A percentile compares a stretch with the other conserved stretches of the same genome.
These are phyloP conservation scores for Caenorhabditis sinica DNA, from an alignment of 2,888 invertebrate genomes.

Conservation along the genomic window DNA sequence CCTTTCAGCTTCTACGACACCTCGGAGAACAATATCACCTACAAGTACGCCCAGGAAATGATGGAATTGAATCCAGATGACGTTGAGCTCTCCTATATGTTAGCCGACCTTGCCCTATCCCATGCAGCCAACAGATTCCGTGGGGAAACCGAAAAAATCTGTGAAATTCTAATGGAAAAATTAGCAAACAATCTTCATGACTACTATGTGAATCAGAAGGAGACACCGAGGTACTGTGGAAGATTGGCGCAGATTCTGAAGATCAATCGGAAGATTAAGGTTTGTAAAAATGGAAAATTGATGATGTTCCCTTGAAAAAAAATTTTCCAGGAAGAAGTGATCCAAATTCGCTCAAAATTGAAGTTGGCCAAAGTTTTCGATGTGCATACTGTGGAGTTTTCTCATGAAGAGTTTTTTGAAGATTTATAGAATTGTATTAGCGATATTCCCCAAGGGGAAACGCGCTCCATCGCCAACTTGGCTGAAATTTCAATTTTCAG, in stretches of 20 bases:
- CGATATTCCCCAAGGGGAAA: too few relatives aligned
- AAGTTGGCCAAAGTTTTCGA: constrained; percentile 67
- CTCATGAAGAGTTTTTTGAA: constrained; percentile 52
- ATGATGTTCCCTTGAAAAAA: background rate
- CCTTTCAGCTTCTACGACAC: constrained; percentile 43
- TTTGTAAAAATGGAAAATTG: constrained; percentile 1
- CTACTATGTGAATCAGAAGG: constrained; percentile 34
- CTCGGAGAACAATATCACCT: constrained; percentile 37
- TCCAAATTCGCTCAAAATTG: constrained; percentile 58
- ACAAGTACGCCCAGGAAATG: constrained; percentile 32
- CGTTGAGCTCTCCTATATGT: constrained; percentile 34
- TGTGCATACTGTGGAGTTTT: constrained; percentile 65
- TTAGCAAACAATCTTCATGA: constrained; percentile 37
- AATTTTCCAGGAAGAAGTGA: constrained; percentile 63
- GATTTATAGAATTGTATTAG: background rate
- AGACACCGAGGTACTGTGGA: constrained; percentile 28
- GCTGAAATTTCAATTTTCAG: too few relatives aligned
- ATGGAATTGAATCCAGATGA: constrained; percentile 29
- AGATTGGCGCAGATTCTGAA: constrained; percentile 41
- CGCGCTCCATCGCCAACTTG: too few relatives aligned
- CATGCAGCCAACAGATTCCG: constrained; percentile 27
- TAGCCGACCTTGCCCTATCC: constrained; percentile 11
- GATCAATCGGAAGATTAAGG: constrained; percentile 32
- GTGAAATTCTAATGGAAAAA: constrained; percentile 12
- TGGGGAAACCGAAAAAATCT: constrained; percentile 38